These are phyloP conservation scores for Enteromius viviparus DNA, from an alignment of 2,797 vertebrate species.

Conservation along the genomic window DNA sequence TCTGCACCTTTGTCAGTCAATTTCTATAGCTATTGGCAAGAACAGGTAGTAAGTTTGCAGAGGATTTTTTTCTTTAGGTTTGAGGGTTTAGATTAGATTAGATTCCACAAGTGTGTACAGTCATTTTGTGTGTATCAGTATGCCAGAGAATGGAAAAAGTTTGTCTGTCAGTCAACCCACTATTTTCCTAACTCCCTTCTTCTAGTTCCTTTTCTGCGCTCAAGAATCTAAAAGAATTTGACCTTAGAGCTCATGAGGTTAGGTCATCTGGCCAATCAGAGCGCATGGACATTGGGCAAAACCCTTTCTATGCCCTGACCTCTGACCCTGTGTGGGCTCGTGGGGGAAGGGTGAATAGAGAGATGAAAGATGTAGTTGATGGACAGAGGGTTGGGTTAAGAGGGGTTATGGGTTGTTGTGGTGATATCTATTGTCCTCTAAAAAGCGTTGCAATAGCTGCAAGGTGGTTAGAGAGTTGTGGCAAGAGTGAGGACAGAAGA, in stretches of 20 bases:
- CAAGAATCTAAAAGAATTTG: constrained; percentile 86
- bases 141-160: constrained; percentile 76
- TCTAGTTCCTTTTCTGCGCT: constrained; percentile 61
- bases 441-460: constrained; percentile 81
- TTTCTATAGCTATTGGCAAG: constrained; percentile 21
- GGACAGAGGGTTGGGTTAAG: constrained; percentile 80
- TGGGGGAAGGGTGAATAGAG: constrained; percentile 80
- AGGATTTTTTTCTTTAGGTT: constrained; percentile 3
- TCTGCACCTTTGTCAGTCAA: constrained; percentile 19
- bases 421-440: constrained; percentile 81
- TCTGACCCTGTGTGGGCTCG: constrained; percentile 78
- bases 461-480: constrained; percentile 81
- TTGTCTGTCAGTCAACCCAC: constrained; percentile 78
- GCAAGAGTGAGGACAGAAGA: constrained; percentile 52
- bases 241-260: constrained; percentile 78
- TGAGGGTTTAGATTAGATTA: background rate
- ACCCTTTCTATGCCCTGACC: constrained; percentile 80
- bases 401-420: constrained; percentile 84
- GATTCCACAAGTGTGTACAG: constrained; percentile 65
- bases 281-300: constrained; percentile 80
- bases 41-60: background rate
- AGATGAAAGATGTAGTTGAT: constrained; percentile 82
- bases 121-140: constrained; percentile 78
- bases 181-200: constrained; percentile 73
- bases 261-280: constrained; percentile 83